Evolutionary conservation across 2,113 vertebrate genomes (phyloP).

Genomic region (Anhinga anhinga): DNA sequence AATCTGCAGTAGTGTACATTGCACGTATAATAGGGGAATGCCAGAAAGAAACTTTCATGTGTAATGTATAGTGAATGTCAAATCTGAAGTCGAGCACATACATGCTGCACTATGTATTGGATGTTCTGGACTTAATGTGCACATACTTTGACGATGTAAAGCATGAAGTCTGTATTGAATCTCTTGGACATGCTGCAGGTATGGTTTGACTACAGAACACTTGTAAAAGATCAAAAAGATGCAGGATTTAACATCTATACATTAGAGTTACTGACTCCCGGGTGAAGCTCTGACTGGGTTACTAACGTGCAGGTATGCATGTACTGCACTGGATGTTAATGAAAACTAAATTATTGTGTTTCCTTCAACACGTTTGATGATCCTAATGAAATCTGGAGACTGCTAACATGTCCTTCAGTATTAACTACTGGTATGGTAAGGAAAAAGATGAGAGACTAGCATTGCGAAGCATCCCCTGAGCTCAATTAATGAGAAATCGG

Average conservation of each 20-base stretch:
- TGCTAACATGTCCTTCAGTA: not conserved
- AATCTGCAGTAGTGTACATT: not conserved
- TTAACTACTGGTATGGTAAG: not conserved
- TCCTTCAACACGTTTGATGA: not conserved
- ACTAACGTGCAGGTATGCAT: not conserved
- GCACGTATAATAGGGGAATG: not conserved
- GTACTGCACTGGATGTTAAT: not conserved
- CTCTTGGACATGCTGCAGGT: not conserved
- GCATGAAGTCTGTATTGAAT: not conserved
- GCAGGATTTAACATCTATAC: not conserved
- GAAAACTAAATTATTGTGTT: not conserved
- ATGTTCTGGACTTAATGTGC: not conserved
- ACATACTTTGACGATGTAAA: not conserved
- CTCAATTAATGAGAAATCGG: not conserved
- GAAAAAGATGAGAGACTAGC: not conserved
- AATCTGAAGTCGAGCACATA: not conserved
- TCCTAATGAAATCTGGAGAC: not conserved
- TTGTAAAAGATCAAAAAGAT: not conserved
- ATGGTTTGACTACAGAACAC: not conserved
- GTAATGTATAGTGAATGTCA: not conserved
- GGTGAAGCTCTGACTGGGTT: not conserved
- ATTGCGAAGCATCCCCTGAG: not conserved
- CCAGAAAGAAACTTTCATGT: not conserved
- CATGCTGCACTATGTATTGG: accelerated
- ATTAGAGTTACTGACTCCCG: not conserved